A percentile compares a stretch with the other conserved stretches of the same genome.
Conservation (phyloP, 2,113 vertebrate species). For the Hystrix cristata region DNA sequence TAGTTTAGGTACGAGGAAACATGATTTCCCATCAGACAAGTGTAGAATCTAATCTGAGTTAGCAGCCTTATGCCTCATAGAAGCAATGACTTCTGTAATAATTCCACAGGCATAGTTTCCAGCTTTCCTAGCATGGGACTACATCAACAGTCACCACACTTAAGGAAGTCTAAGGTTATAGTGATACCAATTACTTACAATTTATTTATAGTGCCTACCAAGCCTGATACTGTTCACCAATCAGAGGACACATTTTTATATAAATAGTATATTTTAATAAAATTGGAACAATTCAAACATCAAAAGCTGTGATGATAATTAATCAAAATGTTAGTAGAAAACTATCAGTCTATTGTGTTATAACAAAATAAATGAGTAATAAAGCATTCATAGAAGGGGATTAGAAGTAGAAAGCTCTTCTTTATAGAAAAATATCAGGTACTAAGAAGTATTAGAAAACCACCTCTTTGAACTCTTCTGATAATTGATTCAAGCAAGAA, state of each 20-base stretch:
- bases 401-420: neutral
- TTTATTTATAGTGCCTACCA: slow-evolving; percentile 26
- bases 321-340: neutral
- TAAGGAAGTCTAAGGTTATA: neutral
- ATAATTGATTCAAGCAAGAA: neutral
- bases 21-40: slow-evolving; percentile 1
- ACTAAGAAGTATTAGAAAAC: neutral
- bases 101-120: neutral
- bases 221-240: neutral
- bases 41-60: neutral
- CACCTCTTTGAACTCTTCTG: neutral
- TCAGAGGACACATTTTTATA: neutral
- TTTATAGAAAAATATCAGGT: slow-evolving; percentile 9
- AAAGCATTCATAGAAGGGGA: neutral
- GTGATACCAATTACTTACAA: neutral
- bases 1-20: neutral
- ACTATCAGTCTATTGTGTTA: neutral
- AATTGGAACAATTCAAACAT: neutral
- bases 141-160: neutral
- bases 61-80: neutral
- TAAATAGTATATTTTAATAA: neutral
- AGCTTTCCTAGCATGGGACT: neutral
- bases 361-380: neutral
- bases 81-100: slow-evolving; percentile 12
- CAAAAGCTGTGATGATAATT: neutral